These are phyloP conservation scores for Torymus aiolomorphi DNA, from an alignment of 2,888 invertebrate genomes.

Conservation along the genomic window DNA sequence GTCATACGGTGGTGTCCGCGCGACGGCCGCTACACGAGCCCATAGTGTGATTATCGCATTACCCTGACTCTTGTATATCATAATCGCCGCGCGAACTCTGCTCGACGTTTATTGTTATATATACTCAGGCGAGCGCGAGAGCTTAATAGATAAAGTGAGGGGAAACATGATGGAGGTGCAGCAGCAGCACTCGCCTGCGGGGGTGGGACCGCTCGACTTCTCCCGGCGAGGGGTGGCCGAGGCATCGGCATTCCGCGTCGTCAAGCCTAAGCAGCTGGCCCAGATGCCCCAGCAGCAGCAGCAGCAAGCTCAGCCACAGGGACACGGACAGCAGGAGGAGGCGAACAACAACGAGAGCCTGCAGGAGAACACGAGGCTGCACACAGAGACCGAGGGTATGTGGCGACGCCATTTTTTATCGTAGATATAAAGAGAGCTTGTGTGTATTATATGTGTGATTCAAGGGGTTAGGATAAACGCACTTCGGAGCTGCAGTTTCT, in stretches of 20 bases:
- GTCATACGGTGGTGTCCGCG: too few relatives aligned
- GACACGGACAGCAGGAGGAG: conserved; percentile 11
- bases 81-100: too few relatives aligned
- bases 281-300: conserved; percentile 63
- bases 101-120: too few relatives aligned
- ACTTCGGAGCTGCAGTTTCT: neutral
- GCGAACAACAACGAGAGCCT: conserved; percentile 31
- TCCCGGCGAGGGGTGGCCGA: conserved; percentile 74
- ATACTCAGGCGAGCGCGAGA: too few relatives aligned
- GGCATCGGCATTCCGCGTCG: conserved; percentile 73
- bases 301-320: neutral
- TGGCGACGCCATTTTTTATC: conserved; percentile 30
- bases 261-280: conserved; percentile 72
- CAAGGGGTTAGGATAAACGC: too few relatives aligned
- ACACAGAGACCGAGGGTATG: conserved; percentile 56
- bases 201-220: conserved; percentile 74
- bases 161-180: conserved; percentile 66
- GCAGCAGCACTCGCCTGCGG: conserved; percentile 74
- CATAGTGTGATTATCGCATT: too few relatives aligned
- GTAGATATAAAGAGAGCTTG: too few relatives aligned
- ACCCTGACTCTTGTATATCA: too few relatives aligned
- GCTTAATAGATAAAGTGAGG: too few relatives aligned
- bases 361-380: conserved; percentile 52
- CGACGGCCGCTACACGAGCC: too few relatives aligned
- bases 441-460: too few relatives aligned